A percentile compares a stretch with the other conserved stretches of the same genome.
Conservation (phyloP, 2,888 invertebrate genomes). For the Achlya flavicornis region DNA sequence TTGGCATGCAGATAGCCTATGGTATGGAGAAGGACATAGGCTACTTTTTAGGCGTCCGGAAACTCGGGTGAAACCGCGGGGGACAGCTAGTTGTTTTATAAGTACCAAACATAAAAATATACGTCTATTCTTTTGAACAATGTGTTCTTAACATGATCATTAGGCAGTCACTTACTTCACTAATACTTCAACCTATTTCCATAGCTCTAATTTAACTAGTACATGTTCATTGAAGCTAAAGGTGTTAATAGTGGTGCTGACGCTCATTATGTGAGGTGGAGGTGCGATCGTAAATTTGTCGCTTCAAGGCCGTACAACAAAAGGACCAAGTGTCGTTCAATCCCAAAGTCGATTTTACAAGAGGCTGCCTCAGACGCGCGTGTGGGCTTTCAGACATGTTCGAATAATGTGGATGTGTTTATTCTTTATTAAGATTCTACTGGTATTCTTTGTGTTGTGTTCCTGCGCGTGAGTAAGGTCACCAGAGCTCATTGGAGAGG, state of each 20-base stretch:
- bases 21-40: no score
- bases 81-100: no score
- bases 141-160: no score
- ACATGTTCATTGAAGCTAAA: constrained; percentile 70
- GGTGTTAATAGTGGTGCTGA: constrained; percentile 79
- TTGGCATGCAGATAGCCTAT: no score
- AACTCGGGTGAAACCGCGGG: no score
- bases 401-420: constrained; percentile 44
- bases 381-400: constrained; percentile 64
- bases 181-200: not conserved
- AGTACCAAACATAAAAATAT: no score
- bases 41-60: no score
- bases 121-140: no score
- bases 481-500: no score
- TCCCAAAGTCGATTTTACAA: constrained; percentile 80
- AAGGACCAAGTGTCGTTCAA: constrained; percentile 74
- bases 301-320: constrained; percentile 75
- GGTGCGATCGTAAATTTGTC: constrained; percentile 77
- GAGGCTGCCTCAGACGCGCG: constrained; percentile 76
- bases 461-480: no score
- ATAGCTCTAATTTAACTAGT: not conserved
- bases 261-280: constrained; percentile 66
- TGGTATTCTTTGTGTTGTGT: not conserved
- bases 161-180: not conserved
- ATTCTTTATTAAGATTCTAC: not conserved